These are phyloP conservation scores for Neoseiulus cucumeris DNA, from an alignment of 1,140 invertebrate genomes.

Conservation along the genomic window DNA sequence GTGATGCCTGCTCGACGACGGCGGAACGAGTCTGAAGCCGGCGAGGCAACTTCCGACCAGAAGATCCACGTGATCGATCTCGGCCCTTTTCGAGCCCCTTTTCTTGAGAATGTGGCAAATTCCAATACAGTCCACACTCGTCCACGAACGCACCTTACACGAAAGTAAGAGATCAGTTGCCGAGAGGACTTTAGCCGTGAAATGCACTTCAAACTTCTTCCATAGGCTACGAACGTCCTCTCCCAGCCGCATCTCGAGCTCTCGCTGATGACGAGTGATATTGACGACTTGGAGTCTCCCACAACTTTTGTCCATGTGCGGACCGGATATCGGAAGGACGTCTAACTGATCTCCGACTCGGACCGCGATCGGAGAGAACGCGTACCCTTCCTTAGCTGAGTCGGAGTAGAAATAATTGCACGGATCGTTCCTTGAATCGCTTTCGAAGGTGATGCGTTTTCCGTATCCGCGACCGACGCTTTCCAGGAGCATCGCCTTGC, in stretches of 20 bases:
- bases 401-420: conserved; percentile 54
- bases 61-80: conserved; percentile 9
- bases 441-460: conserved; percentile 48
- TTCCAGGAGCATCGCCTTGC: conserved; percentile 37
- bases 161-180: background rate
- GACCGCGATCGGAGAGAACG: conserved; percentile 43
- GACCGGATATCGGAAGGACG: background rate
- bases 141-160: conserved; percentile 5
- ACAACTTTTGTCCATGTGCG: background rate
- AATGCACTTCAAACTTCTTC: background rate
- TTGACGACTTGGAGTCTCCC: background rate
- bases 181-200: conserved; percentile 6
- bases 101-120: background rate
- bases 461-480: conserved; percentile 54
- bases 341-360: conserved; percentile 40
- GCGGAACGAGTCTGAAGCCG: conserved; percentile 1
- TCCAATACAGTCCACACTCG: conserved; percentile 2
- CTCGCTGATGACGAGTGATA: background rate
- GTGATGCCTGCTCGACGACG: background rate
- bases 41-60: conserved; percentile 1
- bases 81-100: background rate
- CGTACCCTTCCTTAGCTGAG: conserved; percentile 46
- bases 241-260: background rate
- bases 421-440: conserved; percentile 38
- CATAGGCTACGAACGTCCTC: background rate